These are phyloP conservation scores for Drosophila pseudotakahashii DNA, from an alignment of 2,888 invertebrate species.

Conservation along the genomic window DNA sequence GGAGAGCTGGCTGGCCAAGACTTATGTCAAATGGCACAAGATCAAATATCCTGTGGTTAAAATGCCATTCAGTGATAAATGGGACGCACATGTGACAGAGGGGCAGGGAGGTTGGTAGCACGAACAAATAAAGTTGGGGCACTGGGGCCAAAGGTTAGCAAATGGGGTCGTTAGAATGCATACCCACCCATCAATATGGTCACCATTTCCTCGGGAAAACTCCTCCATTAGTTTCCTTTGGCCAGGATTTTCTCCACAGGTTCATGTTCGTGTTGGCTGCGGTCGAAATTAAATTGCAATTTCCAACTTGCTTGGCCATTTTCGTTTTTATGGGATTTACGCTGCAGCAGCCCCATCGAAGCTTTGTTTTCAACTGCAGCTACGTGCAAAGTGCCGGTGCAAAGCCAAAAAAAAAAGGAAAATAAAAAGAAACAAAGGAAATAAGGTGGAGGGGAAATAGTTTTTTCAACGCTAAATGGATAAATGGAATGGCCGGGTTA, in stretches of 20 bases:
- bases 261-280: conserved; percentile 61
- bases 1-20: conserved; percentile 44
- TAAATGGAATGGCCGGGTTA: conserved; percentile 54
- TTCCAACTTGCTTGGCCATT: conserved; percentile 68
- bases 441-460: conserved; percentile 22
- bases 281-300: conserved; percentile 79
- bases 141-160: conserved; percentile 28
- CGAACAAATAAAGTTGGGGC: conserved; percentile 23
- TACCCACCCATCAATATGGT: conserved; percentile 52
- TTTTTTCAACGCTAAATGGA: conserved; percentile 56
- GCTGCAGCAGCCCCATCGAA: conserved; percentile 50
- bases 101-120: neutral
- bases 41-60: conserved; percentile 80
- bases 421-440: conserved; percentile 13
- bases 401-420: conserved; percentile 22
- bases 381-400: conserved; percentile 68
- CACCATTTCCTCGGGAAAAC: conserved; percentile 5
- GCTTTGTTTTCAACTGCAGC: conserved; percentile 52
- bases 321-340: conserved; percentile 70
- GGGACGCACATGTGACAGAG: conserved; percentile 52
- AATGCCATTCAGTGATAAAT: conserved; percentile 78
- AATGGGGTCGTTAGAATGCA: conserved; percentile 47
- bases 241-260: conserved; percentile 16
- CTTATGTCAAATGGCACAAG: conserved; percentile 75
- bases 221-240: conserved; percentile 51